A percentile compares a stretch with the other conserved stretches of the same genome.
Conservation (phyloP, 2,113 vertebrate species). For the Typhlomys cinereus region DNA sequence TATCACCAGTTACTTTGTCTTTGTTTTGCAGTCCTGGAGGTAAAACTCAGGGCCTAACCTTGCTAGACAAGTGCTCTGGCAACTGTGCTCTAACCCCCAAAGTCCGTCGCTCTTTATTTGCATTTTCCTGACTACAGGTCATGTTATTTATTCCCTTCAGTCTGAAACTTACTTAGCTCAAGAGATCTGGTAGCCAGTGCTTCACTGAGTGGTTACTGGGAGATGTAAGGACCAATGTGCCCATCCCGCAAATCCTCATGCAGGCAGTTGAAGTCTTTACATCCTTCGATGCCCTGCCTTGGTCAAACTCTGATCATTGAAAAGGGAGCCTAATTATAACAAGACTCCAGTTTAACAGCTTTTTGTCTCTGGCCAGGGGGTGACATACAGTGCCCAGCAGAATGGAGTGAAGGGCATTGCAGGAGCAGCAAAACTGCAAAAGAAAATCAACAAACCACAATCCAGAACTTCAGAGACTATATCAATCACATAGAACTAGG, state of each 20-base stretch:
- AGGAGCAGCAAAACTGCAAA: too few relatives aligned
- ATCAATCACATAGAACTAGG: too few relatives aligned
- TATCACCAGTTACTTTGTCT: neutral
- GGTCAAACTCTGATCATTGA: neutral
- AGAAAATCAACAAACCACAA: too few relatives aligned
- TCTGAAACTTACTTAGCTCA: conserved; percentile 37
- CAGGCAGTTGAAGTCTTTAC: neutral
- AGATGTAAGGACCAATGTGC: neutral
- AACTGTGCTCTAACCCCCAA: too few relatives aligned
- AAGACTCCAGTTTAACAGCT: too few relatives aligned
- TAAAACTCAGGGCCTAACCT: neutral
- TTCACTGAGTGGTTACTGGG: neutral
- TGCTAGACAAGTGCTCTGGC: neutral
- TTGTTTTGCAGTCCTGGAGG: neutral
- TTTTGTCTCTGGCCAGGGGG: too few relatives aligned
- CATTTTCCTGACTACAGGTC: neutral
- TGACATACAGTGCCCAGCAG: too few relatives aligned
- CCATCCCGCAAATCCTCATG: neutral
- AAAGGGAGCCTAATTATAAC: too few relatives aligned
- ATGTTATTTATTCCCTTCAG: neutral
- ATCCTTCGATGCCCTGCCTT: neutral
- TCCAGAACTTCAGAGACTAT: too few relatives aligned
- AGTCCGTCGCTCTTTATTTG: neutral
- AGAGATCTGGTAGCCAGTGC: neutral
- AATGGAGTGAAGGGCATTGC: too few relatives aligned